phyloP scores from a whole-genome alignment of 1,140 invertebrate species.

The Bombus pyrosoma region DNA sequence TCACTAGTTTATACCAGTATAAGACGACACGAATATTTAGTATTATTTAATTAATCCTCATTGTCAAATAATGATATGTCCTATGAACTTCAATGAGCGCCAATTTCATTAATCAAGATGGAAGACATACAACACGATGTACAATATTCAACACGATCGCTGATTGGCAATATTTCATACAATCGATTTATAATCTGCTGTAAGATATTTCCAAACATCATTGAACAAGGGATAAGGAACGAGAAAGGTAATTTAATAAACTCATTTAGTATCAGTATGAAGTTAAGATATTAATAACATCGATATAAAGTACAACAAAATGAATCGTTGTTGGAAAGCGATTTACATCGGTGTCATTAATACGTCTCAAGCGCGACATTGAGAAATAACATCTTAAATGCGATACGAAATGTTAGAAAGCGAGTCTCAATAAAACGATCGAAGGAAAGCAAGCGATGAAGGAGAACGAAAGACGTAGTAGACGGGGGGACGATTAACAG shows the following conservation, averaged over 20 bases:
- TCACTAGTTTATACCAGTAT: too few species aligned
- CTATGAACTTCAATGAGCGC: neutral
- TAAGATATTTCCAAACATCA: neutral
- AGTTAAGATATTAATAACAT: too few species aligned
- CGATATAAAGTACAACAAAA: neutral
- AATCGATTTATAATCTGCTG: neutral
- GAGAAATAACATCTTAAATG: neutral
- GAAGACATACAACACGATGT: too few species aligned
- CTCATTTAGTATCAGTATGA: neutral
- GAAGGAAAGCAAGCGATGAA: neutral
- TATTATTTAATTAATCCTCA: neutral
- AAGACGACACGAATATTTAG: neutral
- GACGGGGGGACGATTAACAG: neutral
- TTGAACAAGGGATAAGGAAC: too few species aligned
- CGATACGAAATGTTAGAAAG: neutral
- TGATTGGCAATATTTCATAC: neutral
- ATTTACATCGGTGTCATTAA: neutral
- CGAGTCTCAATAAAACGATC: neutral
- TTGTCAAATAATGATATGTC: neutral
- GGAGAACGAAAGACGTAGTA: neutral
- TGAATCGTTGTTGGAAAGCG: neutral
- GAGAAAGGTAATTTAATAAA: neutral
- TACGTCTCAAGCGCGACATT: neutral
- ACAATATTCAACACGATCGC: neutral
- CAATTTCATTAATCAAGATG: constrained; percentile 4